Base-by-base conservation (phyloP, 2,888 invertebrate genomes). In the Tenthredo amoena region DNA sequence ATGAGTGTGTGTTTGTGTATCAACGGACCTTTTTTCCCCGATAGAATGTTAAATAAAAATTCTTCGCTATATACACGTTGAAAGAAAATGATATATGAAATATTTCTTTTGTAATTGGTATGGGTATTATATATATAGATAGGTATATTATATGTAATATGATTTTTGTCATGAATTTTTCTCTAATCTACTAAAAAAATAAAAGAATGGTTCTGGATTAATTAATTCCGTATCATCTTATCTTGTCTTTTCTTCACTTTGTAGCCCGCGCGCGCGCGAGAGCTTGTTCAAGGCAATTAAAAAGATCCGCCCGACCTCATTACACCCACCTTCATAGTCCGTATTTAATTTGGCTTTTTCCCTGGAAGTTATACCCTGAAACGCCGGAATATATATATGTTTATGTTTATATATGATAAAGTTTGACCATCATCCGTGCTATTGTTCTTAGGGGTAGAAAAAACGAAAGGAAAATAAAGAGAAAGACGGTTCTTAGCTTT, bases 291-390 rank as follows among this genome's bases (percentile, higher is more conserved):
- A 77, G 50, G 50, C 77, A 77, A 77, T 77, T 77, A 77, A 77
- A 77, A 77, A 77, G 47, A 77, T 55, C 47, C 77, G 31, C 34
- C 34, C 77, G 55, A 43, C 74, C 40, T 43, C 40, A 74, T 77
- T 55, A 50, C 77, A 50, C 77, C 50, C 26, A 55, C 18, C 34
- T 76, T 4, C 40, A 9, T 74, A n/a, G 12, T 21, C 86, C 86
- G 88, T 89, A 88, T 88, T 87, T 68, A 68, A 68, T 68, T 68
- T 34, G 40, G 40, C 74, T 43, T 71, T 37, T 21, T 18, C 18
- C 31, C 31, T 34, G 68, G 68, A 68, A 68, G 68, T 68, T 68
- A 68, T 34, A 68, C 34, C 18, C 34, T 12, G 31, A 68, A 68
- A 34, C 34, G 34, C 31, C 34, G 62, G 62, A 62, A 26, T 62